phyloP scores from a whole-genome alignment of 2,888 invertebrate genomes.

The Gnatocerus cornutus region DNA sequence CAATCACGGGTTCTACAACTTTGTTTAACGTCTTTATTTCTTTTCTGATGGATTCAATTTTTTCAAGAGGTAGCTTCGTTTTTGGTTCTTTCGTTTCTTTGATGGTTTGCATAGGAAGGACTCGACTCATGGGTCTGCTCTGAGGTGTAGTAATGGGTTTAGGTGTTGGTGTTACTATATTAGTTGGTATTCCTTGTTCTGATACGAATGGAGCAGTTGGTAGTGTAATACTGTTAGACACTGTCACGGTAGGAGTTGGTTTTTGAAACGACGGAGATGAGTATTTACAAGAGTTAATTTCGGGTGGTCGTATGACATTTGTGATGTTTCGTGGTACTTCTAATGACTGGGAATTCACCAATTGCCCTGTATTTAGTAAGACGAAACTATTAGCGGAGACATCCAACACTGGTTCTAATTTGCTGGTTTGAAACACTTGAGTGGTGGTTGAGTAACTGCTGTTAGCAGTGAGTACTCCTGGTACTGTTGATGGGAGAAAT shows the following conservation, averaged over 20 bases:
- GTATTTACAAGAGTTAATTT: constrained; percentile 53
- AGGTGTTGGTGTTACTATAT: constrained; percentile 81
- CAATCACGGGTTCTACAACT: constrained; percentile 36
- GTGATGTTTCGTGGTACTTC: constrained; percentile 55
- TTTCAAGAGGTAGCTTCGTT: constrained; percentile 68
- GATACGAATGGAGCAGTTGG: constrained; percentile 74
- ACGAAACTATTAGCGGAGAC: constrained; percentile 81
- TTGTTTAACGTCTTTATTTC: constrained; percentile 36
- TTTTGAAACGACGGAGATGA: constrained; percentile 54
- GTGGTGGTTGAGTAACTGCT: constrained; percentile 90
- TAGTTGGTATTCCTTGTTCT: constrained; percentile 80
- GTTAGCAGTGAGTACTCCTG: constrained; percentile 85
- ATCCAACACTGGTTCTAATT: constrained; percentile 87
- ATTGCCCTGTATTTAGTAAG: constrained; percentile 78
- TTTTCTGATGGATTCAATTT: constrained; percentile 70
- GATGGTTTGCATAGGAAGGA: constrained; percentile 84
- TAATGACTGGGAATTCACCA: constrained; percentile 69
- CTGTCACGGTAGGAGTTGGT: constrained; percentile 54
- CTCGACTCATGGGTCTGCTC: constrained; percentile 84
- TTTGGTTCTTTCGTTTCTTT: constrained; percentile 73
- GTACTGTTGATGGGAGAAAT: constrained; percentile 86
- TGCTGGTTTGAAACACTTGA: constrained; percentile 89
- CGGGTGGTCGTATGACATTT: constrained; percentile 44
- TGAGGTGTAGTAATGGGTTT: constrained; percentile 68
- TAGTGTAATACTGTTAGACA: constrained; percentile 75